A percentile compares a stretch with the other conserved stretches of the same genome.
Evolutionary conservation across 2,797 vertebrate genomes (phyloP).

Genomic region (Cacajao melanocephalus): DNA sequence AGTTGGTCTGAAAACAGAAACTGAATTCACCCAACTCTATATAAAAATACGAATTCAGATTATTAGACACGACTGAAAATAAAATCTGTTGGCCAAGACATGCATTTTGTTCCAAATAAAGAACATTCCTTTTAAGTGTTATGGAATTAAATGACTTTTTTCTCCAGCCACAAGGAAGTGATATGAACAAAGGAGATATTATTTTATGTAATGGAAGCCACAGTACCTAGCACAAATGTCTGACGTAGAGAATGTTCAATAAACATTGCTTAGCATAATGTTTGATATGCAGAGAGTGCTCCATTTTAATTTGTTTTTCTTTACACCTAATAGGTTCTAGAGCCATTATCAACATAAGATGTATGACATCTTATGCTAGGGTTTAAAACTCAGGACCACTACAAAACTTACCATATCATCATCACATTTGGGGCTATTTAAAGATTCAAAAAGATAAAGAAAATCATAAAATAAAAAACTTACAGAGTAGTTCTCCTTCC

Average conservation of each 20-base stretch:
- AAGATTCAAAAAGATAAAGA: not conserved
- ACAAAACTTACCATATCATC: not conserved
- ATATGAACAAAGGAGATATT: not conserved
- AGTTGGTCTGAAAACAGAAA: not conserved
- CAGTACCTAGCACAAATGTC: not conserved
- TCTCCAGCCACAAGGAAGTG: not conserved
- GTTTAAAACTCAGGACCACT: conserved; percentile 9
- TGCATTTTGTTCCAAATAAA: conserved; percentile 11
- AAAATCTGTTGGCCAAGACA: not conserved
- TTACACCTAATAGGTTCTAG: not conserved
- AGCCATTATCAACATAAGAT: not conserved
- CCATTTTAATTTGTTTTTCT: not conserved
- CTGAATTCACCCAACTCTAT: not conserved
- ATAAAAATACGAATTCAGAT: conserved; percentile 18
- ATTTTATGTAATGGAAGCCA: not conserved
- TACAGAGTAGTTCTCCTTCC: conserved; percentile 20
- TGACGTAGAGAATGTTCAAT: not conserved
- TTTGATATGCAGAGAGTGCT: not conserved
- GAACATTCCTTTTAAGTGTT: not conserved
- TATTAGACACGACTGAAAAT: not conserved
- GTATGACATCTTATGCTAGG: not conserved
- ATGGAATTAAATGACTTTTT: not conserved
- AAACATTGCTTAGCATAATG: not conserved
- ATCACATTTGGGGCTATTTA: not conserved
- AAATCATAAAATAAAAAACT: not conserved